Percentiles rank a stretch among this genome's conserved stretches.
Evolutionary conservation across 2,113 vertebrate genomes (phyloP).

Genomic region (Dipodomys merriami): DNA sequence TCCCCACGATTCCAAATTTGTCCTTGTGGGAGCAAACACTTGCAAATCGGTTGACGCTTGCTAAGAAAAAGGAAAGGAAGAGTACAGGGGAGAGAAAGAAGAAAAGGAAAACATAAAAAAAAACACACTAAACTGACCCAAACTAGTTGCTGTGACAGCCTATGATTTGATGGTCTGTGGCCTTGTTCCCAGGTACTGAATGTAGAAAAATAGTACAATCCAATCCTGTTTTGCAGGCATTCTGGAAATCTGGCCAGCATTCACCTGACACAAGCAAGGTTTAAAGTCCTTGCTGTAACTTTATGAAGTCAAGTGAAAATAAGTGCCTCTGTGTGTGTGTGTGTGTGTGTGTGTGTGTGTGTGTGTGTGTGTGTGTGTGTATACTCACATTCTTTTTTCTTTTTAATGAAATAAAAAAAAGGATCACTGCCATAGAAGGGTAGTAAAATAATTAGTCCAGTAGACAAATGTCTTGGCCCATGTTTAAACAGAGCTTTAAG

Average conservation of each 20-base stretch:
- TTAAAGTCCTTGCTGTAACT: constrained; percentile 79
- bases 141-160: constrained; percentile 78
- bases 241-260: constrained; percentile 72
- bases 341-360: background rate
- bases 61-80: constrained; percentile 25
- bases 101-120: background rate
- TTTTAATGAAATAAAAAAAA: background rate
- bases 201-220: constrained; percentile 83
- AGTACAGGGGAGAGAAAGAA: constrained; percentile 41
- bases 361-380: background rate
- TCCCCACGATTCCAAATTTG: constrained; percentile 73
- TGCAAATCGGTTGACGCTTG: constrained; percentile 74
- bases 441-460: constrained; percentile 85
- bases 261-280: constrained; percentile 78
- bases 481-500: constrained; percentile 87
- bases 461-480: constrained; percentile 84
- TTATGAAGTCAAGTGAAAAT: constrained; percentile 58
- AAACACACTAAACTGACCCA: background rate
- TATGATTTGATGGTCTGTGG: constrained; percentile 74
- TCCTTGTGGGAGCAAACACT: constrained; percentile 76
- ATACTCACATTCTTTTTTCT: background rate
- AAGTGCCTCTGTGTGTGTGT: background rate
- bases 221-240: constrained; percentile 84
- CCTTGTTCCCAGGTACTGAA: constrained; percentile 79
- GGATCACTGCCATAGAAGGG: constrained; percentile 69